Base-by-base conservation (phyloP, 2,888 invertebrate species). In the Steromphala cineraria region DNA sequence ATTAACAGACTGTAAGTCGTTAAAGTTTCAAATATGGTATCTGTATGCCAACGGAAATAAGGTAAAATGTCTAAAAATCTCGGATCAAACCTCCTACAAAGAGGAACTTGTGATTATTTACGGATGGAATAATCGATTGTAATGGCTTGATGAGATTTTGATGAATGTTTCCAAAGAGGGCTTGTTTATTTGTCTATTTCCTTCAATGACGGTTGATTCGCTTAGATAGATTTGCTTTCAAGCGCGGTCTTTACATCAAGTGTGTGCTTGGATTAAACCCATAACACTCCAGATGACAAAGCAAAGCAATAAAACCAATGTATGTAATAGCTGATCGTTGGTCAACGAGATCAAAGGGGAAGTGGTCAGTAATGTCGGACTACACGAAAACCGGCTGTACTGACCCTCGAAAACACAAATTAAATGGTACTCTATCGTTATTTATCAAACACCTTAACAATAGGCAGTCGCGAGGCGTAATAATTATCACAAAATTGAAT, bases 401-500 rank as follows among this genome's bases (percentile, higher is more conserved):
- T 46, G 28, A 24, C 62, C 24, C 62, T 62, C 62, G 24, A 62
- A 62, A 62, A 62, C 62, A 62, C 62, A 62, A 62, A 62, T 62
- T 62, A 62, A 62, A 62, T 62, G 62, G 62, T 62, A 62, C 62
- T 62, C 62, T 62, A 62, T 62, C 62, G 62, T 62, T 62, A 62
- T 62, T 62, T 62, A 62, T 28, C 24, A 62, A 62, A 21, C 62
- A 28, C 62, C 24, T 24, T 21, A 15, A 24, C 28, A 62, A 62
- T 62, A 24, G 28, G 28, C 15, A 28, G 62, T 62, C 62, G 28
- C 62, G 28, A 62, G 62, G 62, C 62, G 62, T 28, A 62, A 13
- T 62, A 62, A 62, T 62, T 28, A 62, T 62, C 62, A 62, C 62
- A 62, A 24, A 62, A 62, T 62, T 62, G 62, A 62, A 28, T 28